Base-by-base conservation (phyloP, 2,113 vertebrate species). In the Bungarus multicinctus region DNA sequence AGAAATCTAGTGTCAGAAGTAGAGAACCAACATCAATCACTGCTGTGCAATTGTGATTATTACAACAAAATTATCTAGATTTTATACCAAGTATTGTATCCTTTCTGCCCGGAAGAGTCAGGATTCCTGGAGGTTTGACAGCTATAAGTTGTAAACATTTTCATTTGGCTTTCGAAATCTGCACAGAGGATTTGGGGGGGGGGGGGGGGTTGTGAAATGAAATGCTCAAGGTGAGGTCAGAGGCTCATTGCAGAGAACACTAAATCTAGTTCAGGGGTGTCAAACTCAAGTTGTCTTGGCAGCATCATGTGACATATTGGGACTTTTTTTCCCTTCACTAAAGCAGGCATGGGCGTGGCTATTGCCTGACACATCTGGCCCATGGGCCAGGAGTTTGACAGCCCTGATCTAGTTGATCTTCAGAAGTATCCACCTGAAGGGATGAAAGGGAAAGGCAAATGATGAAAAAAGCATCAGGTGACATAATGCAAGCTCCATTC, bases 21-120 rank as follows among this genome's bases (percentile, higher is more conserved):
- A n/a, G 54, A 88, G 87, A 64, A 93, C 45, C 85, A 89, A 87
- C 90, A 91, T 93, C 87, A 25, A 89, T 93, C 89, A 89, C 89
- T 93, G 5, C 25, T 45, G 45, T 87, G 90, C 88, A 94, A 88
- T 88, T 92, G 88, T 87, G 58, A 89, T 50, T 52, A 52, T 55
- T 47, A 45, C 45, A 60, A 64, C 43, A 53, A 92, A 54, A 47
- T 90, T n/a, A 34, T 2, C 34, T 22, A 87, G 23, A 27, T 87
- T 94, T 69, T 86, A 91, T 87, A 50, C 50, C 47, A 69, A 89
- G 57, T 43, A n/a, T 52, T 91, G 87, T 91, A 25, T 27, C 5
- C 43, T 22, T 45, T 91, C 18, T 50, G 34, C 22, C 58, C 0
- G 14, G 90, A 52, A 39, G 86, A 85, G n/a, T 30, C 53, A 16